These are phyloP conservation scores for Onychomys leucogaster DNA, from an alignment of 2,797 vertebrate genomes.

Conservation along the genomic window DNA sequence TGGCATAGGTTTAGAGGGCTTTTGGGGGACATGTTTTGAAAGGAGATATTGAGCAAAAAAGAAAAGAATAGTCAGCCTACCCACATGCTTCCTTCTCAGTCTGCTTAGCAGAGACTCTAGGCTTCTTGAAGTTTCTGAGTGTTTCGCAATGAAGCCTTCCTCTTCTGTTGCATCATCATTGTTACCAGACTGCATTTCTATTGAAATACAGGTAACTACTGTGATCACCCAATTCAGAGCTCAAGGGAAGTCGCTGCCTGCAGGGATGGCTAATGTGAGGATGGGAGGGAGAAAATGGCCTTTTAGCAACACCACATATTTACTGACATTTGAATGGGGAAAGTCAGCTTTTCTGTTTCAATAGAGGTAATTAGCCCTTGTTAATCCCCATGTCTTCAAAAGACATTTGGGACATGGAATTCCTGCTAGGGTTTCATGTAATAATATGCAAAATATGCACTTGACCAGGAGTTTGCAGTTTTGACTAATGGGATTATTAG, in stretches of 20 bases:
- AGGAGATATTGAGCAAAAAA: background rate
- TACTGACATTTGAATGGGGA: background rate
- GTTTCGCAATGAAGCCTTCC: background rate
- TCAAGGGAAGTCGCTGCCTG: background rate
- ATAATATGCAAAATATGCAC: constrained; percentile 77
- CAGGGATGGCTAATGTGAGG: background rate
- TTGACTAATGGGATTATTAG: constrained; percentile 79
- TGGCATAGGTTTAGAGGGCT: background rate
- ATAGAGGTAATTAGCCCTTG: constrained; percentile 53
- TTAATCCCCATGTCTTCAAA: constrained; percentile 59
- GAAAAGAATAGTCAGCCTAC: background rate
- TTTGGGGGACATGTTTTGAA: background rate
- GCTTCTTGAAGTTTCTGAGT: background rate
- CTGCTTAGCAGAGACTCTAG: background rate
- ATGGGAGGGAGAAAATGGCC: background rate
- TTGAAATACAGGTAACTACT: background rate
- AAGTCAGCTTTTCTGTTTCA: constrained; percentile 25
- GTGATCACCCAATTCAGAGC: background rate
- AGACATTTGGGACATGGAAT: constrained; percentile 36
- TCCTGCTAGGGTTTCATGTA: constrained; percentile 47
- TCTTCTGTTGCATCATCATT: background rate
- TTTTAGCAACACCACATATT: background rate
- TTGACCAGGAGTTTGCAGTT: constrained; percentile 73
- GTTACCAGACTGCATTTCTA: background rate
- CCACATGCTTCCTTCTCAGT: background rate